Conservation (phyloP, 2,113 vertebrate genomes). For the Aspidoscelis tigris region DNA sequence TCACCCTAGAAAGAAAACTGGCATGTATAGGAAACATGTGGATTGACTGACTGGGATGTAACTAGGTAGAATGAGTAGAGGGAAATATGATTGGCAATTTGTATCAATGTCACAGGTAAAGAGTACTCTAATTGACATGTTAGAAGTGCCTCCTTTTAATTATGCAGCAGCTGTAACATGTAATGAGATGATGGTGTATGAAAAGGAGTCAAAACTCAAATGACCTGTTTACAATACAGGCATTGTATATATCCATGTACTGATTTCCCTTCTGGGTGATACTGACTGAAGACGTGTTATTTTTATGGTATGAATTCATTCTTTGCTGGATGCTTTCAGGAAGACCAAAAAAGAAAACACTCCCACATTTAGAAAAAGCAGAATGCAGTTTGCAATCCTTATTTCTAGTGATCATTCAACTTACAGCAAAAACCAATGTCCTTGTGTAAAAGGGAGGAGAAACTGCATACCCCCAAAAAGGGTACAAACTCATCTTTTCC, state of each 20-base stretch:
- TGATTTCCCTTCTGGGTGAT: neutral
- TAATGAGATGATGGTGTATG: neutral
- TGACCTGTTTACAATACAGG: neutral
- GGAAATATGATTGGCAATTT: neutral
- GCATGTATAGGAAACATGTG: too few relatives aligned
- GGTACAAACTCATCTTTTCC: neutral
- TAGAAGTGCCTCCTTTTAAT: neutral
- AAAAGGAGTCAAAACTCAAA: neutral
- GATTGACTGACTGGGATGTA: too few relatives aligned
- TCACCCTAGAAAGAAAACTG: too few relatives aligned
- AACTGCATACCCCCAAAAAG: neutral
- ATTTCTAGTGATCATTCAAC: neutral
- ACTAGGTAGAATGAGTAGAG: too few relatives aligned
- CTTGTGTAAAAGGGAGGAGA: neutral
- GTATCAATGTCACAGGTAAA: neutral
- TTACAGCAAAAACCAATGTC: neutral
- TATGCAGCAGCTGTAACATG: neutral
- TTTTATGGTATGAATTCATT: neutral
- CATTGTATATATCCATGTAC: neutral
- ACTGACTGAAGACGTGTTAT: neutral
- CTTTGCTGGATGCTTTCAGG: neutral
- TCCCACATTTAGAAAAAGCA: too few relatives aligned
- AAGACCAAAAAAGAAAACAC: neutral
- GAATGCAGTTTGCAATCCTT: neutral
- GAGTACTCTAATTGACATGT: neutral